Evolutionary conservation across 1,140 invertebrate species (phyloP), one percentile per base, ranked within the genome.

Genomic region (Conus betulinus): DNA sequence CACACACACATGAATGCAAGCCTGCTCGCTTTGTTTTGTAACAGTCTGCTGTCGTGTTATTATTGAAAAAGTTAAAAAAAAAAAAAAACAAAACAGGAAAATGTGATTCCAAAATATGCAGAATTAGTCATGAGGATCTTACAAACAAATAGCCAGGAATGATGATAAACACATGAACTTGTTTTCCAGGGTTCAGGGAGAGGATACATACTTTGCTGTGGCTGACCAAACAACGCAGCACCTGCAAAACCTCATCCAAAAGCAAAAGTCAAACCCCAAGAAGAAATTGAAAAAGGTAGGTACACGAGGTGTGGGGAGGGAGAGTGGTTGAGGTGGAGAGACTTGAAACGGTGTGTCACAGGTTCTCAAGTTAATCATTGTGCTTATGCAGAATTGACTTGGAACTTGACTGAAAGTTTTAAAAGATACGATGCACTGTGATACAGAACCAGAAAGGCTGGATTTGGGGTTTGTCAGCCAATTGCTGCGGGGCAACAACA

Each of bases 151-250:
- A 3, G 39, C 39, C 39, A 39, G 39, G 39, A 3, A 39, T 39
- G 39, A 39, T 3, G 39, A 39, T 39, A 39, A 39, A 39, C 39
- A 60, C 15, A 4, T 60, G 57, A 60, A 39, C 39, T 39, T 60
- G 57, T 60, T 13, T 55, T 63, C 3, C 82, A 84, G 82, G 10
- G 13, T 60, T 5, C 23, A 74, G 27, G 91, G 89, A 20, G 88
- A 90, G 51, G 39, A 82, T 17, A 89, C 88, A 0, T 91, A 90
- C 76, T 88, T 89, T 88, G 91, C 90, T 52, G 89, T 91, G 23
- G 91, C 91, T 11, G 89, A 91, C 84, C 88, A 91, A 81, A 57
- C 87, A n/a, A 92, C 91, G 4, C 90, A 89, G n/a, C 90, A 91
- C 74, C 90, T 92, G 3, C 90, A 91, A 25, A 90, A 88, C 20